phyloP scores from a whole-genome alignment of 2,797 vertebrate genomes.

The Thaleichthys pacificus region DNA sequence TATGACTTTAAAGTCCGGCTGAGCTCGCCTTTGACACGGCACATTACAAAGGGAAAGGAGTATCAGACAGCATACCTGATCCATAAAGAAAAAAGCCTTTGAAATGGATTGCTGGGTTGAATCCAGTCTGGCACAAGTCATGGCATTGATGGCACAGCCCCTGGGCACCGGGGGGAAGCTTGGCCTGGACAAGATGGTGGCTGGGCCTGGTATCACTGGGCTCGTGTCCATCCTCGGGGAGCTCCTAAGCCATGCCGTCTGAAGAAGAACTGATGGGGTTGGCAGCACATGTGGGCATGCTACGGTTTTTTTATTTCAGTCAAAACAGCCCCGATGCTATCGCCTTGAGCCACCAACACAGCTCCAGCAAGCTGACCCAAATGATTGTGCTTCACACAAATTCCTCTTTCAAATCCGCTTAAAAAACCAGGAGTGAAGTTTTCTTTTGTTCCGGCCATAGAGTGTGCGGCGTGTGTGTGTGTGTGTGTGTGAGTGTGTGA shows the following conservation, averaged over 20 bases:
- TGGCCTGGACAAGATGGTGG: conserved; percentile 76
- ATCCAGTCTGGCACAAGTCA: conserved; percentile 78
- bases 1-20: conserved; percentile 72
- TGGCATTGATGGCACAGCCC: conserved; percentile 80
- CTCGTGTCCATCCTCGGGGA: conserved; percentile 77
- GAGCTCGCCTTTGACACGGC: conserved; percentile 75
- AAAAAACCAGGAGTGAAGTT: conserved; percentile 50
- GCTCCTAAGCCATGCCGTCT: conserved; percentile 80
- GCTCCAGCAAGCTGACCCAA: conserved; percentile 55
- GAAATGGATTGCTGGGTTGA: conserved; percentile 79
- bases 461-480: conserved; percentile 14
- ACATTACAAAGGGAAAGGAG: conserved; percentile 81
- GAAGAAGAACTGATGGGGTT: conserved; percentile 80
- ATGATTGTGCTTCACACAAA: conserved; percentile 58
- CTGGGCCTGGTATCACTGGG: conserved; percentile 79
- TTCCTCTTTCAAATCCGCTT: conserved; percentile 48
- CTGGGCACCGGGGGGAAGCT: conserved; percentile 70
- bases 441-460: conserved; percentile 44
- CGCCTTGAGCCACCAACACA: conserved; percentile 64
- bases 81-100: conserved; percentile 76
- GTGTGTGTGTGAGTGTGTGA: neutral
- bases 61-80: conserved; percentile 84
- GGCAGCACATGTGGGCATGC: conserved; percentile 78
- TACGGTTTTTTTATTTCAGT: conserved; percentile 72
- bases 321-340: conserved; percentile 75